Base-by-base conservation (phyloP, 2,888 invertebrate species). In the Pollenia griseotomentosa region DNA sequence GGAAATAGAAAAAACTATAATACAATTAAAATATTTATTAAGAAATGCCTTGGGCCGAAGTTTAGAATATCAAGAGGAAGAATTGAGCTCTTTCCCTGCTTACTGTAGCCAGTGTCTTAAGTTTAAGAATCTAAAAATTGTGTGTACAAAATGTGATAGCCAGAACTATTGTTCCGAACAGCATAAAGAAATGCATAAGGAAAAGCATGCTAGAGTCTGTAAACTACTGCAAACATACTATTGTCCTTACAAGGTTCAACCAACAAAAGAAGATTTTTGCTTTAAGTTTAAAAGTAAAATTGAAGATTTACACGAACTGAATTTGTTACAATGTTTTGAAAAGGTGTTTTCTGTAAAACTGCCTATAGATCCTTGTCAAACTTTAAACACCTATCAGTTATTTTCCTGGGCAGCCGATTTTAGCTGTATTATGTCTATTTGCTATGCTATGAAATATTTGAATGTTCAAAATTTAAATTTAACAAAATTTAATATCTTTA, bases 341-440 rank as follows among this genome's bases (percentile, higher is more conserved):
- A 80, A 53, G 0, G 88, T 89, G 11, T 90, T 89, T 10, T 81
- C 79, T 8, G 51, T 89, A n/a, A 44, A 65, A 2, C 53, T 91
- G 0, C 74, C 88, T 2, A 10, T 70, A 3, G 66, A 88, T n/a
- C 90, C 90, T 0, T 90, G 89, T 42, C 74, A 74, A 9, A 88
- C 53, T 9, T 44, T 89, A 10, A 46, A 77, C 10, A 88, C 89
- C 7, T 92, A 90, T 88, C 89, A 91, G 61, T 48, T 86, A 9
- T 92, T 91, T 86, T 86, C 90, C 0, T 86, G 88, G 7, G 90
- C 89, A 6, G 90, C 91, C 7, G 90, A 90, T 11, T 92, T 91
- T 23, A 92, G 92, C 44, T 91, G 90, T 79, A 89, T 92, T 16
- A 90, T 86, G 16, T 90, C 91, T 12, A 86, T 92, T 59, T 90